Evolutionary conservation across 2,888 invertebrate genomes (phyloP).

Genomic region (Dasysyrphus tricinctus): DNA sequence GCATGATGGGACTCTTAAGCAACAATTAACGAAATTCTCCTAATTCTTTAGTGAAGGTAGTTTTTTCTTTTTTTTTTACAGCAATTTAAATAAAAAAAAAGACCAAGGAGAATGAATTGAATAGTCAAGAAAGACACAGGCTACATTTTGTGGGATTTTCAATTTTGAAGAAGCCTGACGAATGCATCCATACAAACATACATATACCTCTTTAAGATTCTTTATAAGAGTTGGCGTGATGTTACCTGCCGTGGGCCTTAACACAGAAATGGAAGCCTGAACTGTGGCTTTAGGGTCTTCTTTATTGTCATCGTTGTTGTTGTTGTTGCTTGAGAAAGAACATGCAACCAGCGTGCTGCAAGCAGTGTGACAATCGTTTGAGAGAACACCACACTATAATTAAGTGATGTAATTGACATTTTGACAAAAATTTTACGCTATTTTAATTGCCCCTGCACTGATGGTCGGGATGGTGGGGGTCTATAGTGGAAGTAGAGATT

Average conservation of each 20-base stretch:
- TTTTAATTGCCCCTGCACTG: conserved; percentile 47
- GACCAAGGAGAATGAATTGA: not conserved
- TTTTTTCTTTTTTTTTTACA: not conserved
- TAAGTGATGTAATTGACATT: conserved; percentile 70
- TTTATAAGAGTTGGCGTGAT: conserved; percentile 18
- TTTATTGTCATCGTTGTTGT: not conserved
- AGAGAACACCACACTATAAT: conserved; percentile 50
- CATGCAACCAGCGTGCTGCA: conserved; percentile 18
- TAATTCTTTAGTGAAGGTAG: not conserved
- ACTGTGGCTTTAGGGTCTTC: conserved; percentile 33
- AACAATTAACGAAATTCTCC: conserved; percentile 69
- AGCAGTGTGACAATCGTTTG: conserved; percentile 27
- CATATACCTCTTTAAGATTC: not conserved
- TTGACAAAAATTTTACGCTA: conserved; percentile 62
- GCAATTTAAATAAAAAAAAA: not conserved
- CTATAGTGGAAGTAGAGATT: conserved; percentile 10
- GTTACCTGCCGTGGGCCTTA: conserved; percentile 19
- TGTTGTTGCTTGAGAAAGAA: conserved; percentile 2
- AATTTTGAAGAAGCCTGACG: conserved; percentile 30
- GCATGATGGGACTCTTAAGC: conserved; percentile 43
- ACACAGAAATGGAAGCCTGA: conserved; percentile 9
- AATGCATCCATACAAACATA: not conserved
- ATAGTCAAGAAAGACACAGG: not conserved
- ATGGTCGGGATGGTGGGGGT: not conserved
- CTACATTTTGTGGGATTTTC: conserved; percentile 19